Conservation (phyloP, 2,888 invertebrate species). For the Pasiphila rectangulata region DNA sequence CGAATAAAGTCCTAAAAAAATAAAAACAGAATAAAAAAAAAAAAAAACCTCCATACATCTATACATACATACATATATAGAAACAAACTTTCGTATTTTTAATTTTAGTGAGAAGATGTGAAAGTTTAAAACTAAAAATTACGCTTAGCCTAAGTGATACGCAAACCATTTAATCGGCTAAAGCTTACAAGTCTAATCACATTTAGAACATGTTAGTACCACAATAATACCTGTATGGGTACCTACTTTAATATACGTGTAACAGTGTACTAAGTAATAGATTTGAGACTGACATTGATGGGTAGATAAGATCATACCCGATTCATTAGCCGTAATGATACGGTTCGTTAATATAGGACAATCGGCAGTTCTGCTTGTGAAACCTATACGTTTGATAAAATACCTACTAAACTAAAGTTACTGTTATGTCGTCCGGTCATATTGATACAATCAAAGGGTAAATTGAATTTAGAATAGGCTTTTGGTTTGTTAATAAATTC, state of each 20-base stretch:
- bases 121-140: too few relatives aligned
- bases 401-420: constrained; percentile 44
- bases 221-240: not conserved
- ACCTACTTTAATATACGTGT: constrained; percentile 24
- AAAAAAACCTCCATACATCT: too few relatives aligned
- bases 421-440: constrained; percentile 49
- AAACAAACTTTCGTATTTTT: too few relatives aligned
- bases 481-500: constrained; percentile 11
- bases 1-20: too few relatives aligned
- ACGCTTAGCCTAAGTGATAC: too few relatives aligned
- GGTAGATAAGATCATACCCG: constrained; percentile 66
- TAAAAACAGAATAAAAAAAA: too few relatives aligned
- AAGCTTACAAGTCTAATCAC: too few relatives aligned
- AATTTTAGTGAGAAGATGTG: too few relatives aligned
- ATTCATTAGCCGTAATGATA: constrained; percentile 76
- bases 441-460: constrained; percentile 44
- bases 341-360: constrained; percentile 77
- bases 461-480: constrained; percentile 13
- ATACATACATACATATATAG: too few relatives aligned
- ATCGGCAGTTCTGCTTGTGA: constrained; percentile 61
- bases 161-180: too few relatives aligned
- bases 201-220: too few relatives aligned
- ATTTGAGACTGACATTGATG: constrained; percentile 70
- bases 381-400: constrained; percentile 48
- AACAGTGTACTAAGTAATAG: constrained; percentile 56